Conservation (phyloP, 2,888 invertebrate genomes). For the Mythimna lalbum region DNA sequence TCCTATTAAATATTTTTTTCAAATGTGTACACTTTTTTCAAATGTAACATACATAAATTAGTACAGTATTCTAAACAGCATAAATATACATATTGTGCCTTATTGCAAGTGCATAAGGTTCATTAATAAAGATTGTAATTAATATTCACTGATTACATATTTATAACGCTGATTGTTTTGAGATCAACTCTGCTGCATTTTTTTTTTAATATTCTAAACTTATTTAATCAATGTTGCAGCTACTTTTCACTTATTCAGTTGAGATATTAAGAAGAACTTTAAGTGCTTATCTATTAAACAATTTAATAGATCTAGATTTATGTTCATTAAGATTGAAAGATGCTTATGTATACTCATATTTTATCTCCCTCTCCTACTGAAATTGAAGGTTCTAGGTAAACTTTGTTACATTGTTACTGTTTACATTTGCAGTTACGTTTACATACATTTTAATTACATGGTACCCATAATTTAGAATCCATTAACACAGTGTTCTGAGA, state of each 20-base stretch:
- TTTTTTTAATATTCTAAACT: neutral
- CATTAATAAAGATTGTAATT: slow-evolving; percentile 1
- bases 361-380: slow-evolving; percentile 11
- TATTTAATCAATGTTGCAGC: neutral
- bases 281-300: slow-evolving; percentile 15
- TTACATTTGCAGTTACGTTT: neutral
- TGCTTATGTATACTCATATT: slow-evolving; percentile 11
- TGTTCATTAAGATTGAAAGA: slow-evolving; percentile 14
- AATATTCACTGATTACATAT: slow-evolving; percentile 31
- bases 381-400: slow-evolving; percentile 3
- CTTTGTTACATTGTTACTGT: slow-evolving; percentile 19
- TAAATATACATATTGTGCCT: slow-evolving; percentile 43
- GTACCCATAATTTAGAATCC: neutral
- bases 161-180: slow-evolving; percentile 59
- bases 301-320: slow-evolving; percentile 12
- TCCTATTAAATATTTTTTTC: slow-evolving; percentile 11
- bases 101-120: slow-evolving; percentile 19
- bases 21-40: slow-evolving; percentile 34
- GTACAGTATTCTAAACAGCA: slow-evolving; percentile 54
- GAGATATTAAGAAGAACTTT: slow-evolving; percentile 6
- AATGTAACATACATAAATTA: slow-evolving; percentile 25
- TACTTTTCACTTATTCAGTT: slow-evolving; percentile 25
- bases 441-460: slow-evolving; percentile 11
- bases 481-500: neutral
- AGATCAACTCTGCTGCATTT: slow-evolving; percentile 56